phyloP scores from a whole-genome alignment of 2,888 invertebrate species.

The Macaria notata region DNA sequence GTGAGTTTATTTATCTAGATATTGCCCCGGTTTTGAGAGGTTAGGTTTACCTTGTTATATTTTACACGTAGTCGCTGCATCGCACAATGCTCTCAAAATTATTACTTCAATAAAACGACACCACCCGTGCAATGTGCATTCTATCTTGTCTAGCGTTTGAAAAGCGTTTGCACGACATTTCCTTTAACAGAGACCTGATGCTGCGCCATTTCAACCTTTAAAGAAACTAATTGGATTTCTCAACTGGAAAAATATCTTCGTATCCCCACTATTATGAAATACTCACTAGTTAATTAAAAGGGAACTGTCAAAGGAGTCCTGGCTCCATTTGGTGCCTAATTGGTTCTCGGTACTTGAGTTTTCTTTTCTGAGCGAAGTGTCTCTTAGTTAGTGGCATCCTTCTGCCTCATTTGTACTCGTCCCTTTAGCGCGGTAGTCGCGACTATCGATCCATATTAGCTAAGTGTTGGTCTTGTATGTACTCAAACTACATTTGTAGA shows the following conservation, averaged over 20 bases:
- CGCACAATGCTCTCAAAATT: no score
- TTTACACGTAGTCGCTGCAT: no score
- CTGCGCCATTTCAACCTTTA: conserved; percentile 11
- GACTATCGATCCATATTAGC: conserved; percentile 31
- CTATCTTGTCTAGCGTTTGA: background rate
- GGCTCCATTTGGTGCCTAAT: conserved; percentile 20
- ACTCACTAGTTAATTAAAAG: conserved; percentile 23
- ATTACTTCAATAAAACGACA: no score
- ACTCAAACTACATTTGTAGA: conserved; percentile 1
- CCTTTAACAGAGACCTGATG: conserved; percentile 4
- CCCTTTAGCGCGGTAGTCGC: conserved; percentile 17
- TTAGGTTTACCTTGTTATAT: no score
- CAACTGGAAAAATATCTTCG: conserved; percentile 6
- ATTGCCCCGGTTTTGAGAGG: no score
- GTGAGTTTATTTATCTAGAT: no score
- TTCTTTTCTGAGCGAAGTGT: conserved; percentile 24
- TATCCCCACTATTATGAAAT: conserved; percentile 12
- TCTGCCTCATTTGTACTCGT: conserved; percentile 25
- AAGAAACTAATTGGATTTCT: conserved; percentile 18
- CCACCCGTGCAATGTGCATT: no score
- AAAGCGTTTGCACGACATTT: background rate
- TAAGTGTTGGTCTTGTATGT: conserved; percentile 23
- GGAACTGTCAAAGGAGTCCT: conserved; percentile 20
- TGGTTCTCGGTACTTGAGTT: conserved; percentile 22
- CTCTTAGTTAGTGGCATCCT: conserved; percentile 26